Evolutionary conservation across 1,140 invertebrate genomes (phyloP), one percentile per base, ranked within the genome.

Genomic region (Tigriopus japonicus): DNA sequence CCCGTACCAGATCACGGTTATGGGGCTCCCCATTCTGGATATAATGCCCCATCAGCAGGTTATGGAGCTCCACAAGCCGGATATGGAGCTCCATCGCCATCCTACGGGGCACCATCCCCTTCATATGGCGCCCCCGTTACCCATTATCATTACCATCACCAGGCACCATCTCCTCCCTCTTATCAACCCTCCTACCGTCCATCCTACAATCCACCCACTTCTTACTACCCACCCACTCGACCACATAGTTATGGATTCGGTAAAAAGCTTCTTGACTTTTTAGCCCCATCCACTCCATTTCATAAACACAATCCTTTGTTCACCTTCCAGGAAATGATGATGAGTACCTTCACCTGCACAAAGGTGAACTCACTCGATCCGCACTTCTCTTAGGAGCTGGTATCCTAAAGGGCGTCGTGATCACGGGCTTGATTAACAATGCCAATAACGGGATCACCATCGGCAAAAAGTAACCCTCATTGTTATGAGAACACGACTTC

Each of bases 361-460:
- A 58, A 23, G 42, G 40, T 17, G 55, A 58, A 42, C 23, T 58
- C 5, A 58, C 55, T 17, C 17, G 41, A 42, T 28, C 28, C 35
- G 55, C 55, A 6, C 55, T 58, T 58, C 41, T 58, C 10, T 58
- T 58, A 9, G 55, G 55, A 58, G 55, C 55, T 6, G 55, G 55
- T 58, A 17, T 58, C 28, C 55, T 58, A 13, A 58, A 58, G 15
- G 55, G 55, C 10, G 40, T 58, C 55, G 24, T 58, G 17, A 17
- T 58, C 17, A 58, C 55, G 41, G 55, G 24, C 12, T 17, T 58
- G 12, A 58, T 58, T 19, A 58, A 58, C 55, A 58, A 58, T 41
- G 24, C 55, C 21, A 58, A 58, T 24, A 58, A 58, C 28, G 55
- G 55, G 3, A 58, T 58, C 28, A n/a, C n/a, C 13, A 58, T 58